These are phyloP conservation scores for Altica lythri DNA, from an alignment of 2,888 invertebrate genomes.

Conservation along the genomic window DNA sequence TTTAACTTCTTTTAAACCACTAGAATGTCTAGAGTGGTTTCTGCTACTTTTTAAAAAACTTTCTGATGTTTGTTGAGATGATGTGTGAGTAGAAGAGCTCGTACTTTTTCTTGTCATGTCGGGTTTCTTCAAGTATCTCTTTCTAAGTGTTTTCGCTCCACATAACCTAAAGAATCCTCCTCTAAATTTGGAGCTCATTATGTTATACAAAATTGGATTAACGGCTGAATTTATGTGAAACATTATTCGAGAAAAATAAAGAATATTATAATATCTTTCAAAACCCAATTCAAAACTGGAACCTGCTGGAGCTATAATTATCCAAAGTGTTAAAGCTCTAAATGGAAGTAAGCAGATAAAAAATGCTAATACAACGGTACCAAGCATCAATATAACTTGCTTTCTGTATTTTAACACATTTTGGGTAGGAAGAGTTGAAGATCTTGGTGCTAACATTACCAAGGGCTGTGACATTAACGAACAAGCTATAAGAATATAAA, in stretches of 20 bases:
- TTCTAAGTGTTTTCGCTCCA: constrained; percentile 51
- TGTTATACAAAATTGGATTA: constrained; percentile 89
- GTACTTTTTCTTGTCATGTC: constrained; percentile 70
- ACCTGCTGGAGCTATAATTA: constrained; percentile 76
- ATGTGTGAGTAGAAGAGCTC: constrained; percentile 63
- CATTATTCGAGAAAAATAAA: constrained; percentile 87
- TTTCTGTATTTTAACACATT: constrained; percentile 75
- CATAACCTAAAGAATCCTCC: constrained; percentile 76
- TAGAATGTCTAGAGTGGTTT: constrained; percentile 50
- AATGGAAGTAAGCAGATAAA: constrained; percentile 90
- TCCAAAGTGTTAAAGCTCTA: constrained; percentile 85
- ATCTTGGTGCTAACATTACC: constrained; percentile 66
- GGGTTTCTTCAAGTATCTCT: constrained; percentile 51
- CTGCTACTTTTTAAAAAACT: constrained; percentile 67
- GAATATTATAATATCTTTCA: constrained; percentile 79
- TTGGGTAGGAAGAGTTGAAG: constrained; percentile 56
- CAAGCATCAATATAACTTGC: constrained; percentile 86
- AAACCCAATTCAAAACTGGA: constrained; percentile 65
- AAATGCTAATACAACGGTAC: constrained; percentile 87
- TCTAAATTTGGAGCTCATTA: constrained; percentile 90
- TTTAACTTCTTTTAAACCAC: constrained; percentile 47
- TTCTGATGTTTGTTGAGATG: constrained; percentile 66
- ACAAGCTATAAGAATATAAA: constrained; percentile 85
- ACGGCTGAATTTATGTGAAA: constrained; percentile 88
- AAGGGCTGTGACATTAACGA: constrained; percentile 79